These are phyloP conservation scores for Lagorchestes hirsutus DNA, from an alignment of 2,797 vertebrate genomes.

Conservation along the genomic window DNA sequence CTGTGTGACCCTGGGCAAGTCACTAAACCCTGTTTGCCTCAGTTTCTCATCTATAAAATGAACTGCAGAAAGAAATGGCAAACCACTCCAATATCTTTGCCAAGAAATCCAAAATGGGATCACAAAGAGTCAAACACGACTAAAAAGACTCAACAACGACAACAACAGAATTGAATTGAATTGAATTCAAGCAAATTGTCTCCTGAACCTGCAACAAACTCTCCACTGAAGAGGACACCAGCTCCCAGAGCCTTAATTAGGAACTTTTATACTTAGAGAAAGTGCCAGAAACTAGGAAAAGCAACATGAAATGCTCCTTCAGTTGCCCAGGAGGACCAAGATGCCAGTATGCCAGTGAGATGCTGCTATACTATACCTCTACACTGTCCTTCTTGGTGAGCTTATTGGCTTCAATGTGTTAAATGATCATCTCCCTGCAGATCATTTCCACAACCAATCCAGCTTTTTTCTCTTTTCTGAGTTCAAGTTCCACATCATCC, in stretches of 20 bases:
- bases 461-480: neutral
- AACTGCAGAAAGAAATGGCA: too few relatives aligned
- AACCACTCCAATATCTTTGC: too few relatives aligned
- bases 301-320: neutral
- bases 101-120: too few relatives aligned
- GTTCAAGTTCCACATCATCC: neutral
- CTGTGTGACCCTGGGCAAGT: too few relatives aligned
- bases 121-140: neutral
- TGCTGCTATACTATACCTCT: neutral
- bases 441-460: neutral
- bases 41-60: too few relatives aligned
- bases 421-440: neutral
- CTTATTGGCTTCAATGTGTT: neutral
- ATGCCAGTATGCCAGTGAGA: neutral
- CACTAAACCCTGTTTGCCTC: too few relatives aligned
- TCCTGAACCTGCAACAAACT: neutral
- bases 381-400: neutral
- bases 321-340: neutral
- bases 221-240: neutral
- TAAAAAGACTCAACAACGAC: neutral
- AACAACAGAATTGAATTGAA: neutral
- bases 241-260: neutral
- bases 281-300: neutral
- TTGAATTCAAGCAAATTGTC: neutral
- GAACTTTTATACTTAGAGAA: neutral